phyloP scores from a whole-genome alignment of 2,888 invertebrate species.

The Caenorhabditis auriculariae region DNA sequence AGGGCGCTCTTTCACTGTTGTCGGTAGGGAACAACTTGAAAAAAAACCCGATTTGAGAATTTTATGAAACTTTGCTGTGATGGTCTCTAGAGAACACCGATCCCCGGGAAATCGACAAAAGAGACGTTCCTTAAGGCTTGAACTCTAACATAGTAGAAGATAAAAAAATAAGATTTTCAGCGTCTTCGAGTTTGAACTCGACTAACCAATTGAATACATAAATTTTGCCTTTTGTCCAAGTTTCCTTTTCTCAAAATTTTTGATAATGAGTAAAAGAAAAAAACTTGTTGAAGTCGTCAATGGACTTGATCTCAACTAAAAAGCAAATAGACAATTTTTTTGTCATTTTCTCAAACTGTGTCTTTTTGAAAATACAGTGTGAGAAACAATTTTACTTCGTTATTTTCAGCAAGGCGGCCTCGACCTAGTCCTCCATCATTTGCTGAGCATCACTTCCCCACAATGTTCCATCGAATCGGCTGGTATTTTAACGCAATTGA shows the following conservation, averaged over 20 bases:
- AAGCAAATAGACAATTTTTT: no score
- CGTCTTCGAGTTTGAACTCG: not conserved
- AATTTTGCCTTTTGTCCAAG: not conserved
- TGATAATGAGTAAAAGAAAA: not conserved
- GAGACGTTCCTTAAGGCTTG: no score
- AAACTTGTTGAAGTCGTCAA: no score
- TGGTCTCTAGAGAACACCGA: not conserved
- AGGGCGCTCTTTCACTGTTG: slow-evolving; percentile 56
- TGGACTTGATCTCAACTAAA: no score
- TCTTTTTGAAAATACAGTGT: no score
- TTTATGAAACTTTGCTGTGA: not conserved
- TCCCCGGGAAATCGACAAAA: no score
- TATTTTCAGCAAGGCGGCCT: slow-evolving; percentile 53
- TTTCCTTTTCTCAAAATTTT: not conserved
- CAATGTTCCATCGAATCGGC: slow-evolving; percentile 57
- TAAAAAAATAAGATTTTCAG: not conserved
- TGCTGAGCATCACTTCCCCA: slow-evolving; percentile 31
- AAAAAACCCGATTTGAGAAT: not conserved
- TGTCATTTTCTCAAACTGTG: no score
- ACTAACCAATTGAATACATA: not conserved
- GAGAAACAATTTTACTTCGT: no score
- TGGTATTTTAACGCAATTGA: slow-evolving; percentile 59
- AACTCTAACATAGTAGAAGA: no score
- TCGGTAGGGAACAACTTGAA: slow-evolving; percentile 35
- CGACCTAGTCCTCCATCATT: slow-evolving; percentile 36